Evolutionary conservation across 2,888 invertebrate species (phyloP).

Genomic region (Apodemia zela): DNA sequence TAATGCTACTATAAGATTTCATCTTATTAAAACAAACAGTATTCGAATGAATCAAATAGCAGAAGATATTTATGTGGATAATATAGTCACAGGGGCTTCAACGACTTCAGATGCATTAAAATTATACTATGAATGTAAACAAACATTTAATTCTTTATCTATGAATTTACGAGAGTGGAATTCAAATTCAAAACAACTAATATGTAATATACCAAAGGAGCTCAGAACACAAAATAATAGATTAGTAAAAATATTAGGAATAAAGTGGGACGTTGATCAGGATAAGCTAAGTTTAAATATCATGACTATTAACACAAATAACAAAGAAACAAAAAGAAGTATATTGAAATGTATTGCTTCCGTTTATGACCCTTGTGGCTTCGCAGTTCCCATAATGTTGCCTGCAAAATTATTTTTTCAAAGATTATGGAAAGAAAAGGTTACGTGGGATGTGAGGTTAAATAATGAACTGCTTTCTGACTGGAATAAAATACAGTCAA

Average conservation of each 20-base stretch:
- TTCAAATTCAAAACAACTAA: background rate
- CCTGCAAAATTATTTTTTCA: slow-evolving; percentile 24
- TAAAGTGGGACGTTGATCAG: background rate
- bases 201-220: slow-evolving; percentile 5
- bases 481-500: background rate
- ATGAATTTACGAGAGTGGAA: slow-evolving; percentile 14
- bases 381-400: slow-evolving; percentile 16
- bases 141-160: slow-evolving; percentile 11
- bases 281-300: background rate
- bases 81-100: slow-evolving; percentile 1
- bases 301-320: background rate
- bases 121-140: background rate
- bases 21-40: background rate
- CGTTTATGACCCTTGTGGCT: slow-evolving; percentile 26
- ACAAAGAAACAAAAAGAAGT: slow-evolving; percentile 11
- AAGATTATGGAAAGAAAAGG: slow-evolving; percentile 22
- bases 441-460: slow-evolving; percentile 23
- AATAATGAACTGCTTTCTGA: background rate
- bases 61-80: slow-evolving; percentile 26
- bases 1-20: slow-evolving; percentile 27
- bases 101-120: background rate
- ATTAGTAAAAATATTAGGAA: background rate
- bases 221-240: background rate
- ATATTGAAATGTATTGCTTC: slow-evolving; percentile 18
- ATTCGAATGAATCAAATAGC: slow-evolving; percentile 1